Evolutionary conservation across 2,888 invertebrate genomes (phyloP).

Genomic region (Heliconius charithonia): DNA sequence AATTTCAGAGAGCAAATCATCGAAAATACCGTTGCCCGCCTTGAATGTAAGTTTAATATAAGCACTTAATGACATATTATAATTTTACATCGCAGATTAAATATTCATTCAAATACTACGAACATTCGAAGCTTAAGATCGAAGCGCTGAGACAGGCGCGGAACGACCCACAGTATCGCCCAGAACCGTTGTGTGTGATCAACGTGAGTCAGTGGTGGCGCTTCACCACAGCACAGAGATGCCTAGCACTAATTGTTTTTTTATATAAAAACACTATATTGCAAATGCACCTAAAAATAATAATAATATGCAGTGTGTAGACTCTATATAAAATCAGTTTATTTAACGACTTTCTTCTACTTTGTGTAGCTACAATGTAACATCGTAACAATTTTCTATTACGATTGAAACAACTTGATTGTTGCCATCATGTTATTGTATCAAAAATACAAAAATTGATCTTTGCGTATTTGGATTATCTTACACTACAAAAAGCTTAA

Average conservation of each 20-base stretch:
- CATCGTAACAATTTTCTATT: too few species aligned
- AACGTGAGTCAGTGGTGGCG: conserved; percentile 84
- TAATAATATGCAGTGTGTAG: background rate
- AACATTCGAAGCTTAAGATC: conserved; percentile 84
- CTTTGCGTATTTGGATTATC: background rate
- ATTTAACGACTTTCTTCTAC: too few species aligned
- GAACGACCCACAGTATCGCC: conserved; percentile 85
- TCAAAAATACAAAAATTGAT: background rate
- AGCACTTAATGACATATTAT: conserved; percentile 45
- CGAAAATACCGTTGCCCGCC: conserved; percentile 88
- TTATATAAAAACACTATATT: background rate
- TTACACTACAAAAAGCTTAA: background rate
- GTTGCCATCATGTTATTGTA: background rate
- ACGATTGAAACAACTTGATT: too few species aligned
- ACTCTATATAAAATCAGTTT: background rate
- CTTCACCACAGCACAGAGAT: conserved; percentile 48
- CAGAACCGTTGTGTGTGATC: conserved; percentile 86
- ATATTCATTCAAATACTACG: conserved; percentile 87
- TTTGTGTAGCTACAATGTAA: too few species aligned
- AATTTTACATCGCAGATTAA: conserved; percentile 84
- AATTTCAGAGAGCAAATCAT: conserved; percentile 84
- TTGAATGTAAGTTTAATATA: conserved; percentile 86
- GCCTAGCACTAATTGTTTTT: conserved; percentile 47
- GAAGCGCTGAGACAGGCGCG: conserved; percentile 81
- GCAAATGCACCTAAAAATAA: conserved; percentile 5